Percentiles rank a stretch among this genome's conserved stretches.
Evolutionary conservation across 2,113 vertebrate genomes (phyloP).

Genomic region (Bos indicus): DNA sequence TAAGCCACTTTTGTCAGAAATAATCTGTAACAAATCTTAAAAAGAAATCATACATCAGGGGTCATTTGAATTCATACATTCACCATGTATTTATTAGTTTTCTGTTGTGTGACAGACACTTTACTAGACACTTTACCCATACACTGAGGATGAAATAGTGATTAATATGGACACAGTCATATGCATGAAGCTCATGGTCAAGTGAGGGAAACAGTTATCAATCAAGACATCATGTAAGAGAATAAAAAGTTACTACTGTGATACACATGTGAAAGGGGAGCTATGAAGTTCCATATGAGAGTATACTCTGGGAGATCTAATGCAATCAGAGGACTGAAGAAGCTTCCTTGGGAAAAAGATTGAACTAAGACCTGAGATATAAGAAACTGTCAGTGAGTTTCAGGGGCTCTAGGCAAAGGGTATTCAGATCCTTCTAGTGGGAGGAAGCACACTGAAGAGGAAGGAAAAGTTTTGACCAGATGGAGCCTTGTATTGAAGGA

Average conservation of each 20-base stretch:
- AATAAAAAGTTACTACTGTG: not conserved
- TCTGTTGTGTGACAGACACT: not conserved
- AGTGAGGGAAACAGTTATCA: not conserved
- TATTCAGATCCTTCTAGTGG: not conserved
- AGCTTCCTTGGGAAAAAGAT: not conserved
- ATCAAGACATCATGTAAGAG: not conserved
- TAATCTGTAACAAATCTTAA: not conserved
- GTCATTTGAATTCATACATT: not conserved
- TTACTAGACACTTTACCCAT: not conserved
- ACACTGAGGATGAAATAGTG: not conserved
- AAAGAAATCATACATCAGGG: not conserved
- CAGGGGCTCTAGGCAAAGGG: not conserved
- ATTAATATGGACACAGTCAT: not conserved
- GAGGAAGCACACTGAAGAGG: not conserved
- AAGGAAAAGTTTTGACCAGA: not conserved
- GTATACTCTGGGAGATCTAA: not conserved
- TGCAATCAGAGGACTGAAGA: not conserved
- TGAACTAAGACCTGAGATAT: not conserved
- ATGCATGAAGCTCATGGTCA: not conserved
- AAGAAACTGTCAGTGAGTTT: not conserved
- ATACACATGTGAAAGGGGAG: not conserved
- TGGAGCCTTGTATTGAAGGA: not conserved
- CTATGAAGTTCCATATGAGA: fast-evolving
- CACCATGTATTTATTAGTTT: not conserved
- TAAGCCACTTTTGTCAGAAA: not conserved